Conservation (phyloP, 2,113 vertebrate species). For the Caloenas nicobarica region DNA sequence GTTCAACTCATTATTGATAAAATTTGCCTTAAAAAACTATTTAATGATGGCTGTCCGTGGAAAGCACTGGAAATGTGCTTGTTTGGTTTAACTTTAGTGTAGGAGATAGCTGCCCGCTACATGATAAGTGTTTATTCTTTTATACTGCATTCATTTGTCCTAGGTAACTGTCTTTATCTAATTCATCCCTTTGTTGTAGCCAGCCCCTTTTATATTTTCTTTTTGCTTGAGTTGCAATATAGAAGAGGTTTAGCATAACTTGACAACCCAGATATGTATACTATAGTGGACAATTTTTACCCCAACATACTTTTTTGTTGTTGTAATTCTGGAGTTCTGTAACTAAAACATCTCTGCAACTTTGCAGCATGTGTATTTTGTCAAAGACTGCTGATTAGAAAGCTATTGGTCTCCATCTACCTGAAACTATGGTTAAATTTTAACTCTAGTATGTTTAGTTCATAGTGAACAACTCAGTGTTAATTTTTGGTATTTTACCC, state of each 20-base stretch:
- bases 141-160: neutral
- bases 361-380: neutral
- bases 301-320: neutral
- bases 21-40: neutral
- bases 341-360: neutral
- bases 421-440: neutral
- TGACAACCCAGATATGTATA: neutral
- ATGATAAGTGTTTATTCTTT: neutral
- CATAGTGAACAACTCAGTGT: neutral
- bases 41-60: neutral
- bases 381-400: neutral
- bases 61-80: neutral
- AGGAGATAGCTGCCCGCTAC: neutral
- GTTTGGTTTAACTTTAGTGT: neutral
- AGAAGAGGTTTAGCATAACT: neutral
- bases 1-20: neutral
- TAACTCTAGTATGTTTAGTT: neutral
- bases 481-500: neutral
- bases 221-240: neutral
- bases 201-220: neutral
- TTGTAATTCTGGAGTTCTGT: neutral
- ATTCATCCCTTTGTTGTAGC: neutral
- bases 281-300: neutral
- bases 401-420: neutral
- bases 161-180: neutral